Base-by-base conservation (phyloP, 1,140 invertebrate species). In the Zaprionus kolodkinae region DNA sequence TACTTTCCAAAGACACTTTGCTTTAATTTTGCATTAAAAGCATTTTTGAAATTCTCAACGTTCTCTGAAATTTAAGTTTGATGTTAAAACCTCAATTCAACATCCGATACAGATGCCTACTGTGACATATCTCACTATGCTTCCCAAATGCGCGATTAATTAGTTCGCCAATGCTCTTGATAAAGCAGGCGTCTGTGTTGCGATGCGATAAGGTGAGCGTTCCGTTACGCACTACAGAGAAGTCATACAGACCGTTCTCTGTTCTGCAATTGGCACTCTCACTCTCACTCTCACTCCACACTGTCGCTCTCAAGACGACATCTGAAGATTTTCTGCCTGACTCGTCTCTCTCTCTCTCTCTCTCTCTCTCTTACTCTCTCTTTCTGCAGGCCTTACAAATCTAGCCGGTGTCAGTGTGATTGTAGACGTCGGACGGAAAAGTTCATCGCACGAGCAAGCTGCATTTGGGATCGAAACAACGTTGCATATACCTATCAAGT, bases 371-470 rank as follows among this genome's bases (percentile, higher is more conserved):
- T 27, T 27, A 2, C 25, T 27, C 25, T 1, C 25, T 27, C 25
- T 27, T 4, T 27, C 25, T 27, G 25, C 25, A 27, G 25, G 25
- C 25, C 1, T 30, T 30, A 5, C 27, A 30, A 30, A 30, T 30
- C 27, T 30, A 30, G 3, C 27, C 27, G 27, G 27, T 30, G 27
- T 6, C 78, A 84, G 81, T 84, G 65, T 55, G 74, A 74, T 55
- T 67, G 48, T 54, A 59, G 54, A 78, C 82, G 54, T 74, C 59
- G 78, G 21, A 67, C 62, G 35, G 62, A 81, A 57, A 61, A 73
- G 82, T 86, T 86, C 76, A 11, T 40, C 9, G 40, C 52, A 65
- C 21, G 9, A 15, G 9, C 21, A 2, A 30, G 36, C 21, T 65
- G 52, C 35, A 56, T 9, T 43, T 55, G 62, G 36, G 13, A 64